These are phyloP conservation scores for Jordanella pulchra DNA, from an alignment of 2,797 vertebrate species.

Conservation along the genomic window DNA sequence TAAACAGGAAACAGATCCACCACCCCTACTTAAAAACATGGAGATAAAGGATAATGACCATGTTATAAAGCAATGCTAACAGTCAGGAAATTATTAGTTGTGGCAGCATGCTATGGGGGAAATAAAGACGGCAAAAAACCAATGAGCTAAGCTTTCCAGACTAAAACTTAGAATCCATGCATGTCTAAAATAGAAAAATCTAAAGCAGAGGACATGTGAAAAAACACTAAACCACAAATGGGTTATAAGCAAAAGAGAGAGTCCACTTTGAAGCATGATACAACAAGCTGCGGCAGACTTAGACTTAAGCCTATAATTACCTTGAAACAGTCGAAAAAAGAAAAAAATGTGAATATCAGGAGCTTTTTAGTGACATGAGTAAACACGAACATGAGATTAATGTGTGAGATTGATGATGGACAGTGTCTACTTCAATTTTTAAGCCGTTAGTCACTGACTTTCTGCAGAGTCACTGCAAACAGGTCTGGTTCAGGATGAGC, in stretches of 20 bases:
- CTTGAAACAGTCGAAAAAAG: not conserved
- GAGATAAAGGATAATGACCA: slow-evolving; percentile 17
- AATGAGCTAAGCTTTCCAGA: slow-evolving; percentile 1
- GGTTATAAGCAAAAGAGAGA: not conserved
- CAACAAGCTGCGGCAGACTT: slow-evolving; percentile 32
- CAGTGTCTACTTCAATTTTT: not conserved
- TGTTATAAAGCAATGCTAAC: slow-evolving; percentile 18
- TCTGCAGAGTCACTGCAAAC: slow-evolving; percentile 17
- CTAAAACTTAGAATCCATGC: not conserved
- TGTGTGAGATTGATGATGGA: not conserved
- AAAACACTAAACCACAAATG: not conserved
- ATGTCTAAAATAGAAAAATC: slow-evolving; percentile 3
- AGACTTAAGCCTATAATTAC: not conserved
- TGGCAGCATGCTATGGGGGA: not conserved
- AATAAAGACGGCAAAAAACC: slow-evolving; percentile 8
- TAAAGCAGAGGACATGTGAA: not conserved
- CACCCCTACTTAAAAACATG: not conserved
- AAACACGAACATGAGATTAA: slow-evolving; percentile 7
- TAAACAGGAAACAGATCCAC: slow-evolving; percentile 47
- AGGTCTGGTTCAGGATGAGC: slow-evolving; percentile 18
- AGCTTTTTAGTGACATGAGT: not conserved
- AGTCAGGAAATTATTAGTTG: not conserved
- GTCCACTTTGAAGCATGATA: slow-evolving; percentile 1
- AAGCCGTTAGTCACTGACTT: not conserved
- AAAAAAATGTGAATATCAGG: slow-evolving; percentile 1